These are phyloP conservation scores for Helostoma temminkii DNA, from an alignment of 2,797 vertebrate genomes.

Conservation along the genomic window DNA sequence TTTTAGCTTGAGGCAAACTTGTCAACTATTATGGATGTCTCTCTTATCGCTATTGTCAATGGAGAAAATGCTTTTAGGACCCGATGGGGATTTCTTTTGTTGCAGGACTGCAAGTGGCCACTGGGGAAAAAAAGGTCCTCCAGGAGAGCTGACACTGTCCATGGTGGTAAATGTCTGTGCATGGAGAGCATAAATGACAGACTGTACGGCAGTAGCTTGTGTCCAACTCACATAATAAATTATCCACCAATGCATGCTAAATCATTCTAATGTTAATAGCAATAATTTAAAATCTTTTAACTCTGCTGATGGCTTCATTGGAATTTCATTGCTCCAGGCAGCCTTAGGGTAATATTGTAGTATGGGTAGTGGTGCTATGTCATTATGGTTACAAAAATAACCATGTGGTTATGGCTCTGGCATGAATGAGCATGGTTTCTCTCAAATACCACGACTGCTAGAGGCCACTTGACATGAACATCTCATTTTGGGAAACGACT, in stretches of 20 bases:
- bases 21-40: too few species aligned
- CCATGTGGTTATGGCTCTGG: not conserved
- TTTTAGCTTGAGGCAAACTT: too few species aligned
- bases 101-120: too few species aligned
- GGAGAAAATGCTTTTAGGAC: too few species aligned
- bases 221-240: not conserved
- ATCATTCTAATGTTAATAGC: not conserved
- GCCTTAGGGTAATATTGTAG: not conserved
- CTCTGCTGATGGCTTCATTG: not conserved
- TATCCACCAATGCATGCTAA: not conserved
- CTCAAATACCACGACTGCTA: not conserved
- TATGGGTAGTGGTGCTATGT: not conserved
- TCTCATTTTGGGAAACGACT: not conserved
- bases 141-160: slow-evolving; percentile 8
- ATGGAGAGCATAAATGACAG: not conserved
- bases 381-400: not conserved
- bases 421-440: not conserved
- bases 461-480: not conserved
- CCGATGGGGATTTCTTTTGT: too few species aligned
- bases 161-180: slow-evolving; percentile 1
- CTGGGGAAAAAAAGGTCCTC: too few species aligned
- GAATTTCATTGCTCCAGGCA: not conserved
- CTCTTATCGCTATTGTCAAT: too few species aligned
- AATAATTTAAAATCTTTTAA: not conserved
- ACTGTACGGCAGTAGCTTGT: too few species aligned